Percentiles rank a stretch among this genome's conserved stretches.
These are phyloP conservation scores for Sebastes vulpes DNA, from an alignment of 2,797 vertebrate species.

Conservation along the genomic window DNA sequence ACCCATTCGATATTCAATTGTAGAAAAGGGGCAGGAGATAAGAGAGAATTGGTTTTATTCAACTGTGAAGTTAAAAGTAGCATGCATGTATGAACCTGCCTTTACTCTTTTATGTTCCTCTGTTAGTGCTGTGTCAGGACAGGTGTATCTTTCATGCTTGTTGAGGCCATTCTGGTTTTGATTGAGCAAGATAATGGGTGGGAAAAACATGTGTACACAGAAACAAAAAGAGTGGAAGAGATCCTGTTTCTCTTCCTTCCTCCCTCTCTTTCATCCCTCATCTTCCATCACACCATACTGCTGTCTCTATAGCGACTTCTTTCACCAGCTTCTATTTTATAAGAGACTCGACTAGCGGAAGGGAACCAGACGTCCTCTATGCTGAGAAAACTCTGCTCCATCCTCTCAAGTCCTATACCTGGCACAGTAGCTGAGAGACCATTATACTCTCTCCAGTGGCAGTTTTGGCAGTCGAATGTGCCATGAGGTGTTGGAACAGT, in stretches of 20 bases:
- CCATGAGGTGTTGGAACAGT: slow-evolving; percentile 17
- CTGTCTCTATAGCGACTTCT: not conserved
- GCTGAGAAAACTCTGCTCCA: not conserved
- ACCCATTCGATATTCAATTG: not conserved
- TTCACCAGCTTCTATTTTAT: slow-evolving; percentile 3
- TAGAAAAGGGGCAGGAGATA: not conserved
- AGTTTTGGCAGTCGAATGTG: slow-evolving; percentile 10
- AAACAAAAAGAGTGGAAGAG: not conserved
- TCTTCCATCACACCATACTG: not conserved
- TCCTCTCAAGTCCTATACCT: slow-evolving; percentile 16
- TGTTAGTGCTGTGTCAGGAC: not conserved
- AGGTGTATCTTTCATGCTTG: not conserved
- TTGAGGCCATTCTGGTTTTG: not conserved
- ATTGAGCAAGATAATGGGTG: not conserved
- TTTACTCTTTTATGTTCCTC: not conserved
- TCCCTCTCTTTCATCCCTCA: not conserved
- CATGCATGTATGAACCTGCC: not conserved
- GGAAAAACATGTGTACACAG: not conserved
- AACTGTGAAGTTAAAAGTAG: not conserved
- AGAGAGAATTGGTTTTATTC: not conserved
- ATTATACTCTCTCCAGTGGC: slow-evolving; percentile 16
- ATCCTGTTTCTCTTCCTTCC: not conserved
- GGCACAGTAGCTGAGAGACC: slow-evolving; percentile 22
- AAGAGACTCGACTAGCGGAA: not conserved
- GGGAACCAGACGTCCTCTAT: not conserved